Conservation (phyloP, 2,797 vertebrate species). For the Arrhamphus sclerolepis region DNA sequence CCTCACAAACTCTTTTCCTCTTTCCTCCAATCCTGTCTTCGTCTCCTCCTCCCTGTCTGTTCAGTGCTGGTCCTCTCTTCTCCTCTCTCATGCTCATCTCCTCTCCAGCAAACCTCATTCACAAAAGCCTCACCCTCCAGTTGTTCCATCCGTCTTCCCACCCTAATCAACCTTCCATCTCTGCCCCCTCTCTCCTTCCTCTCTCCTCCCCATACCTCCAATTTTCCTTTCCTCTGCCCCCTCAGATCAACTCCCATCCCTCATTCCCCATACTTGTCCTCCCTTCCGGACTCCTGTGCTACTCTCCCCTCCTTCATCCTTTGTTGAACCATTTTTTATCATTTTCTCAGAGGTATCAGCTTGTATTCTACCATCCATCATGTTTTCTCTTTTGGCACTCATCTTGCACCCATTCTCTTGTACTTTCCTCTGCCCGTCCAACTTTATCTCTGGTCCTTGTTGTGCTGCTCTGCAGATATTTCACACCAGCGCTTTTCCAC, state of each 20-base stretch:
- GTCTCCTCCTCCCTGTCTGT: constrained; percentile 74
- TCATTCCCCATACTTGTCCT: constrained; percentile 59
- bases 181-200: constrained; percentile 26
- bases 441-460: background rate
- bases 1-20: constrained; percentile 68
- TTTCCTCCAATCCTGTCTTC: constrained; percentile 54
- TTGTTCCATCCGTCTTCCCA: constrained; percentile 34
- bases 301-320: constrained; percentile 29
- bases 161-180: constrained; percentile 61
- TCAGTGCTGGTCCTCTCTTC: constrained; percentile 39
- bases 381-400: constrained; percentile 28
- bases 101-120: constrained; percentile 35
- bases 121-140: constrained; percentile 30
- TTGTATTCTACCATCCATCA: constrained; percentile 49
- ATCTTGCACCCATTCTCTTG: constrained; percentile 9
- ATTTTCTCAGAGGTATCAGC: constrained; percentile 45
- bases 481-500: background rate
- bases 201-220: constrained; percentile 37
- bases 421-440: background rate
- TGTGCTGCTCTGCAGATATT: constrained; percentile 9
- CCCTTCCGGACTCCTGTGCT: constrained; percentile 34
- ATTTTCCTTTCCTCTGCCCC: constrained; percentile 36
- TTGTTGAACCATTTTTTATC: constrained; percentile 45
- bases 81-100: constrained; percentile 31
- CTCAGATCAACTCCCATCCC: constrained; percentile 52